These are phyloP conservation scores for Labroides dimidiatus DNA, from an alignment of 2,797 vertebrate genomes.

Conservation along the genomic window DNA sequence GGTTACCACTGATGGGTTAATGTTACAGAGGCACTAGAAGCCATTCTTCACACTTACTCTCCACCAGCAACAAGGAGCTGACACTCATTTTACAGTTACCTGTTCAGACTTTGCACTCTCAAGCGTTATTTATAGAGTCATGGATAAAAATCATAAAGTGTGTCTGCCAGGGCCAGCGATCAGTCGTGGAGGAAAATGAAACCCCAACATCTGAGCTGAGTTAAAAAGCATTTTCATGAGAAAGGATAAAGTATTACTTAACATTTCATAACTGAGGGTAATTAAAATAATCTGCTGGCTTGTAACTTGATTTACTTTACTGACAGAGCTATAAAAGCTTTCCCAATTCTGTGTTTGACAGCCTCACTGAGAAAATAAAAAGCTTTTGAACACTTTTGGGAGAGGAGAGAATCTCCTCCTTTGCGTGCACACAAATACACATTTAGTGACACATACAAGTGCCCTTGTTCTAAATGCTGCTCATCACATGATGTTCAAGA, in stretches of 20 bases:
- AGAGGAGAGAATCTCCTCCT: conserved; percentile 16
- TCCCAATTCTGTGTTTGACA: no score
- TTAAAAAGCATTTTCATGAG: neutral
- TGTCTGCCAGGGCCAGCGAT: conserved; percentile 14
- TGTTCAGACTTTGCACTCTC: conserved; percentile 72
- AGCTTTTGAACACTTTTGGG: neutral
- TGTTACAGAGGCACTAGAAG: conserved; percentile 60
- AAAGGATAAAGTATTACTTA: neutral
- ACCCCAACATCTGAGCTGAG: neutral
- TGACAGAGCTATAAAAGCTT: neutral
- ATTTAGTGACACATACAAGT: conserved; percentile 65
- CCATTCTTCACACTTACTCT: conserved; percentile 80
- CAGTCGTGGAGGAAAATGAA: neutral
- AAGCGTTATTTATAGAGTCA: conserved; percentile 59
- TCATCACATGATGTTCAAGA: conserved; percentile 88
- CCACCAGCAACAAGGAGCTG: conserved; percentile 79
- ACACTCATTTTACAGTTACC: conserved; percentile 83
- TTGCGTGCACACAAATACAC: conserved; percentile 6
- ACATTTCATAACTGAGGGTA: neutral
- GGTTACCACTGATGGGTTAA: conserved; percentile 60
- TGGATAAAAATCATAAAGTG: conserved; percentile 56
- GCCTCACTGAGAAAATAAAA: no score
- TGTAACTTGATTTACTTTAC: neutral
- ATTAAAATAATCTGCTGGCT: neutral
- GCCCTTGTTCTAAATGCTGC: conserved; percentile 75